Evolutionary conservation across 2,797 vertebrate genomes (phyloP).

Genomic region (Morus bassanus): DNA sequence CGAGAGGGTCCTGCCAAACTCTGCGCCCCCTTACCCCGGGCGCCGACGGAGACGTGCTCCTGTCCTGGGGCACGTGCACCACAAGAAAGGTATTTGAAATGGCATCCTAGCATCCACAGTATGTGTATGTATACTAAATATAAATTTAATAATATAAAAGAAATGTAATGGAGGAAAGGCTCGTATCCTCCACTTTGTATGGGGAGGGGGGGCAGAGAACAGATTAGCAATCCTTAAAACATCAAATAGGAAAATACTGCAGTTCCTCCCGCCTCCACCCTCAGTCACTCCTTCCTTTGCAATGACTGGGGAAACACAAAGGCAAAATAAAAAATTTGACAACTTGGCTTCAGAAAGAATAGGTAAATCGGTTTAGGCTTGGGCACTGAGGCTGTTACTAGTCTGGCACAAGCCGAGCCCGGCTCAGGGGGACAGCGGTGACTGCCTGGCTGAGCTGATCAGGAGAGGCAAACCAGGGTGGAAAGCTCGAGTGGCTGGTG

Average conservation of each 20-base stretch:
- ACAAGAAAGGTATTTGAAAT: neutral
- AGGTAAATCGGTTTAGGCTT: neutral
- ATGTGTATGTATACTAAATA: no score
- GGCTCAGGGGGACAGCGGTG: neutral
- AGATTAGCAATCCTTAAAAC: neutral
- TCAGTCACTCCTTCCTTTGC: neutral
- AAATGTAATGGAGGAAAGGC: neutral
- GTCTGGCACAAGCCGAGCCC: neutral
- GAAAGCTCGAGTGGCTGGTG: neutral
- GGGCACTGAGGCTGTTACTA: neutral
- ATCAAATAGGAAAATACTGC: neutral
- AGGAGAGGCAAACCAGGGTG: neutral
- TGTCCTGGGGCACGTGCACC: rapidly evolving
- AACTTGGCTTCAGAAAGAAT: neutral
- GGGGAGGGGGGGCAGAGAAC: rapidly evolving
- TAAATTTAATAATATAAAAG: no score
- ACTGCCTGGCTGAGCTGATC: neutral
- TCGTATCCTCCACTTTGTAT: neutral
- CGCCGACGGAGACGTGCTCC: neutral
- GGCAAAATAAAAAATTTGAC: neutral
- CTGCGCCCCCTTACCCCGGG: neutral
- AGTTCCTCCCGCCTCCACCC: neutral
- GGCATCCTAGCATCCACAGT: neutral
- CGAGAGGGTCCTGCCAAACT: neutral
- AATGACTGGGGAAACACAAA: neutral